A percentile compares a stretch with the other conserved stretches of the same genome.
phyloP scores from a whole-genome alignment of 2,888 invertebrate species.

The Acronicta leporina region DNA sequence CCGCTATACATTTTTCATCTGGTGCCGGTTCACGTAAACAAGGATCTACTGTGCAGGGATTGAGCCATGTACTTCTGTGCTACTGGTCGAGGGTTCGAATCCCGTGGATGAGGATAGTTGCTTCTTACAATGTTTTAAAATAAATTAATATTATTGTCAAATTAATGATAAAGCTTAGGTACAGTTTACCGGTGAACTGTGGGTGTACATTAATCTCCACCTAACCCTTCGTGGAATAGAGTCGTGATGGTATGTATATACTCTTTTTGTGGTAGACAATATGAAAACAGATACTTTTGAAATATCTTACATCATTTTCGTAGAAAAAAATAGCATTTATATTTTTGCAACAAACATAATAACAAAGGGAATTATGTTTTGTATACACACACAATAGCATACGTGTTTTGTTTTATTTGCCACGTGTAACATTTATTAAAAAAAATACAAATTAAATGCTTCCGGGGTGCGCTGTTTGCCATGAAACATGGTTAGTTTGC shows the following conservation, averaged over 20 bases:
- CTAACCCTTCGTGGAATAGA: no score
- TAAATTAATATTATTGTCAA: no score
- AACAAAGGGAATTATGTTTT: not conserved
- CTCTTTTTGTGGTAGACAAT: no score
- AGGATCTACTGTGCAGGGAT: not conserved
- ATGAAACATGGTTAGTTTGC: conserved; percentile 65
- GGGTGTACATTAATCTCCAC: no score
- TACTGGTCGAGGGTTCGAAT: no score
- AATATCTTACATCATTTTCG: not conserved
- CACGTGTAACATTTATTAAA: conserved; percentile 36
- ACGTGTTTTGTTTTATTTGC: conserved; percentile 7
- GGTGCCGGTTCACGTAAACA: conserved; percentile 1
- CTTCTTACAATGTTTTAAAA: no score
- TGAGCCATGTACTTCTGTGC: no score
- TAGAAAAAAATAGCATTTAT: not conserved
- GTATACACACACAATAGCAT: not conserved
- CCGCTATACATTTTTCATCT: conserved; percentile 8
- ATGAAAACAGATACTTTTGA: no score
- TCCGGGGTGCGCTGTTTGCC: conserved; percentile 54
- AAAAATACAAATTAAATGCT: conserved; percentile 50
- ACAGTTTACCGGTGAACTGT: no score
- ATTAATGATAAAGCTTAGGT: no score
- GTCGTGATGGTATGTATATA: no score
- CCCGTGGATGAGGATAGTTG: no score
- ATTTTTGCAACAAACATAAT: not conserved